A percentile compares a stretch with the other conserved stretches of the same genome.
Conservation (phyloP, 2,888 invertebrate species). For the Lithosia quadra region DNA sequence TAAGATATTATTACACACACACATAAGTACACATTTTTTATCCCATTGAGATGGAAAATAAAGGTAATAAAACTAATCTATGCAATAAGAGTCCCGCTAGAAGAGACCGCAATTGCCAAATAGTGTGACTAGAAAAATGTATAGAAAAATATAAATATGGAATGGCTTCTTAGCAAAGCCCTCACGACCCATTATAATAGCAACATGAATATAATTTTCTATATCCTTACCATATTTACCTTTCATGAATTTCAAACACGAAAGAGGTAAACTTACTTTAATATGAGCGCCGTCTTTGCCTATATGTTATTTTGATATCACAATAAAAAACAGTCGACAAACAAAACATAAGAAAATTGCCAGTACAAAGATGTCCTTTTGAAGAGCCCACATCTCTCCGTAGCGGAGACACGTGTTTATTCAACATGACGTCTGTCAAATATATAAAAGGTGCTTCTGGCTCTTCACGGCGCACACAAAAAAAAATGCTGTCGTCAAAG, state of each 20-base stretch:
- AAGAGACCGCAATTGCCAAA: not conserved
- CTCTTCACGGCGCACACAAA: conserved; percentile 63
- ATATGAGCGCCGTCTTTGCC: not conserved
- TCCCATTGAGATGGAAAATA: not conserved
- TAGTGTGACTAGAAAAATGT: not conserved
- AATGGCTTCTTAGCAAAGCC: not conserved
- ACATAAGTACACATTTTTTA: not conserved
- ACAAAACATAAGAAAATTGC: conserved; percentile 39
- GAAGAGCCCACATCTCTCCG: conserved; percentile 59
- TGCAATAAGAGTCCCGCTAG: not conserved
- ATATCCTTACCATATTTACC: conserved; percentile 2
- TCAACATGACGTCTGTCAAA: conserved; percentile 76
- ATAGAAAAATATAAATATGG: not conserved
- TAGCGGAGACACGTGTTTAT: conserved; percentile 68
- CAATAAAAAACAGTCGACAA: conserved; percentile 39
- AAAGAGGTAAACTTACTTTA: conserved; percentile 9
- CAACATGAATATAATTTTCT: conserved; percentile 7
- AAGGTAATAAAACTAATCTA: not conserved
- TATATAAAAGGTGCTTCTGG: conserved; percentile 68
- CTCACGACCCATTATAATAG: conserved; percentile 6
- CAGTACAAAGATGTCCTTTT: conserved; percentile 48
- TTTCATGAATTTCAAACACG: conserved; percentile 17
- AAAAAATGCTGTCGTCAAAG: conserved; percentile 68
- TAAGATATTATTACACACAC: too few species aligned
- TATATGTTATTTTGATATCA: conserved; percentile 30